Evolutionary conservation across 2,113 vertebrate genomes (phyloP).

Genomic region (Apteryx owenii): DNA sequence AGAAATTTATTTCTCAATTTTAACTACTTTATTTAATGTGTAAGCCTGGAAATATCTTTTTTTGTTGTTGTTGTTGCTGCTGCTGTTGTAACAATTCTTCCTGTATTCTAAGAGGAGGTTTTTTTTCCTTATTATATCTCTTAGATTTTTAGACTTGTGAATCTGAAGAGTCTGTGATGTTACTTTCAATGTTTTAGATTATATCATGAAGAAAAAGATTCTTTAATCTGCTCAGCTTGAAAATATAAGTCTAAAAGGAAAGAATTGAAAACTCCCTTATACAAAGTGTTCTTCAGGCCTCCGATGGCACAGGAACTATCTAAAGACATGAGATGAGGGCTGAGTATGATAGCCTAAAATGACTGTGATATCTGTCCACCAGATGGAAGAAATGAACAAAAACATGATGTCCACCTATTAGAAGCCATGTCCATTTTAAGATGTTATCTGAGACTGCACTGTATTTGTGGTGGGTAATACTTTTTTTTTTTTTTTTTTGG

Average conservation of each 20-base stretch:
- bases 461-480: background rate
- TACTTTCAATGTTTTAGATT: background rate
- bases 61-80: background rate
- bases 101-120: background rate
- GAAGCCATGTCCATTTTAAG: background rate
- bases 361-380: background rate
- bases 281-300: background rate
- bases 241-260: background rate
- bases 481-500: background rate
- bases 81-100: background rate
- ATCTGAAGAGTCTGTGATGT: background rate
- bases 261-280: background rate
- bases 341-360: background rate
- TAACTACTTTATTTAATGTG: background rate
- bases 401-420: background rate
- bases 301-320: background rate
- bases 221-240: background rate
- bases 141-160: background rate
- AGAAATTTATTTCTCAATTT: background rate
- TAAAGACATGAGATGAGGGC: background rate
- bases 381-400: background rate
- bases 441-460: background rate
- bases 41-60: background rate
- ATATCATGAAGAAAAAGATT: background rate
- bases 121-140: background rate